Base-by-base conservation (phyloP, 2,888 invertebrate genomes). In the Plebejus melissa region DNA sequence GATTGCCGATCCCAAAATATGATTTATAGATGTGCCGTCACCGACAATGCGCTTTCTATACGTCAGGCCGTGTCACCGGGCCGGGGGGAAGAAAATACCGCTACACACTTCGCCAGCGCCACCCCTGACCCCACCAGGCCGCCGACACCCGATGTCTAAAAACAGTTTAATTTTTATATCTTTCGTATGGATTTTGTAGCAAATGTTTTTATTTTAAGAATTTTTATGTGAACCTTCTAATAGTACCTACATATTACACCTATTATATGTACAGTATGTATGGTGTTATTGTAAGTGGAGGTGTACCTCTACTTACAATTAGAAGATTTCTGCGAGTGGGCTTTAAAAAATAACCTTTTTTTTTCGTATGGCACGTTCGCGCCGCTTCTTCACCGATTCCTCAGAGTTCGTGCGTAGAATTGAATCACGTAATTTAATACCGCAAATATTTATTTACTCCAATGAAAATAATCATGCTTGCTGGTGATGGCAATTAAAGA, bases 21-120 rank as follows among this genome's bases (percentile, higher is more conserved):
- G 93, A 93, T 93, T 93, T 93, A 93, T 93, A 91, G 92, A 89
- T 87, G 84, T 86, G 82, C 86, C 89, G 92, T 93, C 93, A 92
- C 85, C 86, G 87, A 84, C 93, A 92, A 90, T 91, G 86, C 89
- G 90, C 87, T 90, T 92, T 90, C 89, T 90, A 88, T 89, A 88
- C 89, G 88, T 90, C 90, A 90, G 81, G 83, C 84, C 85, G 80
- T 82, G 82, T 82, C 81, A 82, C 83, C 82, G 82, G 77, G 57
- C 77, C 77, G 78, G 80, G 80, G 83, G 82, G 82, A 84, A 85
- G 82, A 83, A 85, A 84, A 84, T 82, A 83, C 81, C 79, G 79
- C 79, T 81, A 80, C 80, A 79, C 36, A 72, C 54, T 32, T 54
- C 13, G 9, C 65, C 65, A 22, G 22, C 22, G 22, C 22, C 22